Percentiles rank a stretch among this genome's conserved stretches.
Evolutionary conservation across 2,113 vertebrate species (phyloP).

Genomic region (Apodemus speciosus): DNA sequence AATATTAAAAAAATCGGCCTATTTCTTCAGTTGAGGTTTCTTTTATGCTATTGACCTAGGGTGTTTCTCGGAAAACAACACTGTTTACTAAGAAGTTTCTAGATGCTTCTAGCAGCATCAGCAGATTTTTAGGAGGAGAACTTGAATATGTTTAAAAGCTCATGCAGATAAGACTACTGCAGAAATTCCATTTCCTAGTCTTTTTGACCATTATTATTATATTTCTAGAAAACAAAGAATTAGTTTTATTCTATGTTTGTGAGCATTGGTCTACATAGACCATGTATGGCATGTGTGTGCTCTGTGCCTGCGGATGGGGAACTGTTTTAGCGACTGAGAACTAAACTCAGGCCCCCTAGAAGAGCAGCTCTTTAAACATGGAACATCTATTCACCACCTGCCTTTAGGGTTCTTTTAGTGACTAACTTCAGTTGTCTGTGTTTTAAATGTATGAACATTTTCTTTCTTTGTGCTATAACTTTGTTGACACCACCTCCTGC

Average conservation of each 20-base stretch:
- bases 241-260: neutral
- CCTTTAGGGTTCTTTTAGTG: neutral
- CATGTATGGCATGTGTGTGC: neutral
- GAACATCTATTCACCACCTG: no score
- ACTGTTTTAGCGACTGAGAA: neutral
- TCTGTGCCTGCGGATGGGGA: neutral
- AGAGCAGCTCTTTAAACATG: neutral
- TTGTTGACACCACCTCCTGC: neutral
- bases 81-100: conserved; percentile 3
- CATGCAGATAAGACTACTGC: fast-evolving
- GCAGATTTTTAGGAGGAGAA: neutral
- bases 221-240: neutral
- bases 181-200: neutral
- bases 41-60: neutral
- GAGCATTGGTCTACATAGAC: neutral
- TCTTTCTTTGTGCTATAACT: conserved; percentile 30
- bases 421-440: neutral
- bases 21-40: neutral
- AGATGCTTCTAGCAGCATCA: neutral
- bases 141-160: neutral
- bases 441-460: conserved; percentile 9
- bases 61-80: neutral
- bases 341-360: neutral
- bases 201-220: neutral
- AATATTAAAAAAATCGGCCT: neutral